Base-by-base conservation (phyloP, 2,797 vertebrate genomes). In the Hemibagrus guttatus region DNA sequence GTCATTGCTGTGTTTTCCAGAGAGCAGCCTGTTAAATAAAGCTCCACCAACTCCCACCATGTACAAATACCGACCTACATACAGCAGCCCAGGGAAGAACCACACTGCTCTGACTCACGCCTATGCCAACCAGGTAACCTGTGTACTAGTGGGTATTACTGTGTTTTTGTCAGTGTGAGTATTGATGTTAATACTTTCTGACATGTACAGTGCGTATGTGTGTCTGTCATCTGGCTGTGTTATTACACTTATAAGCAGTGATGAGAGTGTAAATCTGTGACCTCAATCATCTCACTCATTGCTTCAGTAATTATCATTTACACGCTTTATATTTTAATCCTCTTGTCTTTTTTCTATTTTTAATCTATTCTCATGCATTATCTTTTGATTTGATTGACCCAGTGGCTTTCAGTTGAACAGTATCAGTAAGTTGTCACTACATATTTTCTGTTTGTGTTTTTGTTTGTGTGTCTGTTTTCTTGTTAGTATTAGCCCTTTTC, bases 11-110 rank as follows among this genome's bases (percentile, higher is more conserved):
- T 81, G 81, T 85, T 86, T 0, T 95, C 54, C 92, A 96, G 98
- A 98, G 91, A 97, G 96, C 94, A 94, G 95, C 91, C 93, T 98
- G 85, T 92, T 99, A 84, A 95, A 94, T 92, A 97, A 99, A 93
- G 96, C 97, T 90, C 98, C 98, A 16, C 97, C 97, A 0, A 99
- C 97, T 0, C 98, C 98, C 76, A 98, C 97, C 85, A 99, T 99
- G 98, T 99, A 98, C 94, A 98, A 97, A 91, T 99, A 97, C 92
- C 95, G 97, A 87, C 98, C 98, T 0, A 95, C 95, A 80, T 98
- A 98, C 90, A 96, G 95, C 93, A 98, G 95, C 90, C 96, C 94
- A 26, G 96, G 94, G 91, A 97, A 97, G 89, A 97, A 97, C 93
- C 97, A 97, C 90, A 96, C 96, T 0, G 94, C 95, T 2, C 95